phyloP scores from a whole-genome alignment of 2,888 invertebrate species.

The Deroplatys truncata region DNA sequence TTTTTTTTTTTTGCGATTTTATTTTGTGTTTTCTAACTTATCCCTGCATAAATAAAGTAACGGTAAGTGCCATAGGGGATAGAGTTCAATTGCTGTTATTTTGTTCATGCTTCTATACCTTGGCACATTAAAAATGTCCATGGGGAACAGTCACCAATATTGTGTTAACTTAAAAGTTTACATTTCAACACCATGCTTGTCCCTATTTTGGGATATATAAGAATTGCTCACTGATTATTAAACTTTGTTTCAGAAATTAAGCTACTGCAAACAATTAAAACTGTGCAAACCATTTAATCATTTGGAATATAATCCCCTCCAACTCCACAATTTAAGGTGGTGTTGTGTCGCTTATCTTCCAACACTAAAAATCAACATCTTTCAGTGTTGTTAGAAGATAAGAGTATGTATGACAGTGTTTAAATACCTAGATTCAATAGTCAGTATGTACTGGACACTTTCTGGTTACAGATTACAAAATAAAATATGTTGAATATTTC shows the following conservation, averaged over 20 bases:
- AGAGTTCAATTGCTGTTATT: neutral
- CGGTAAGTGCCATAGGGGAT: constrained; percentile 10
- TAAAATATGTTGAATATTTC: constrained; percentile 27
- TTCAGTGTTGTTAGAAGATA: constrained; percentile 19
- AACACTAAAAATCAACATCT: constrained; percentile 4
- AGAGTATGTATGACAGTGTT: constrained; percentile 23
- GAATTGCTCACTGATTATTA: constrained; percentile 8
- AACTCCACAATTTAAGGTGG: neutral
- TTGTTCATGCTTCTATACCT: neutral
- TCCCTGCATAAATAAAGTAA: neutral
- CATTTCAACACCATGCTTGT: constrained; percentile 7
- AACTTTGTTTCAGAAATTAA: neutral
- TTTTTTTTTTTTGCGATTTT: neutral
- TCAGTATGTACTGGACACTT: constrained; percentile 23
- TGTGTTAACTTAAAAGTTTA: neutral
- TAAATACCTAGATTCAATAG: constrained; percentile 24
- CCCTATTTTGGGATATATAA: neutral
- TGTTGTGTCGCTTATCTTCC: constrained; percentile 10
- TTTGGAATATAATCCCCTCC: neutral
- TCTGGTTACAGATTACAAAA: constrained; percentile 25
- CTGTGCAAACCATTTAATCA: neutral
- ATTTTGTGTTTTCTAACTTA: neutral
- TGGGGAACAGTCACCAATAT: neutral
- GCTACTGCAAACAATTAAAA: constrained; percentile 7
- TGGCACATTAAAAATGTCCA: neutral